phyloP scores from a whole-genome alignment of 2,797 vertebrate species.

The Chloroceryle inda region DNA sequence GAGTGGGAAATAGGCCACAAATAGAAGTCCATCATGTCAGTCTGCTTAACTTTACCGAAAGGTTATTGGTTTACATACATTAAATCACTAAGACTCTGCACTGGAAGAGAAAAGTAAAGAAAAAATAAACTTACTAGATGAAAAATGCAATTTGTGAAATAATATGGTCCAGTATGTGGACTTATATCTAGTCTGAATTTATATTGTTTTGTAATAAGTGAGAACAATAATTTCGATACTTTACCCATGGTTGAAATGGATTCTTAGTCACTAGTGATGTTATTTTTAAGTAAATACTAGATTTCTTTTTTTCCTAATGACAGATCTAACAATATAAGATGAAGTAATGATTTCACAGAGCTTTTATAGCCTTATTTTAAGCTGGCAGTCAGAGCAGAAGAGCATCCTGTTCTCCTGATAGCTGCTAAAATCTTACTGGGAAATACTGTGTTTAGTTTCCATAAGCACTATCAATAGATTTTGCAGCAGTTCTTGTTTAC shows the following conservation, averaged over 20 bases:
- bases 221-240: neutral
- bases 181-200: neutral
- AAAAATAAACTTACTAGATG: neutral
- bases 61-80: neutral
- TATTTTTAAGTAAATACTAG: neutral
- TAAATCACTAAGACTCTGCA: neutral
- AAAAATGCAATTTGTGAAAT: neutral
- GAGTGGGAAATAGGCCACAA: neutral
- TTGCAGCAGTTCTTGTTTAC: neutral
- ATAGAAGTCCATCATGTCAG: neutral
- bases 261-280: neutral
- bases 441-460: neutral
- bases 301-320: neutral
- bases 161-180: neutral
- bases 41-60: neutral
- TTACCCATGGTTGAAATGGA: neutral
- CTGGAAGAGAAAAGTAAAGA: neutral
- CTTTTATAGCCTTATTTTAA: neutral
- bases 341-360: neutral
- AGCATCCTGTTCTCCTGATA: neutral
- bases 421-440: neutral
- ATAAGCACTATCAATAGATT: neutral
- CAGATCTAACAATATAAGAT: neutral
- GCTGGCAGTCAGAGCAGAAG: neutral
- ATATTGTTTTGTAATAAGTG: neutral